These are phyloP conservation scores for Himantopus leucocephalus DNA, from an alignment of 2,113 vertebrate genomes.

Conservation along the genomic window DNA sequence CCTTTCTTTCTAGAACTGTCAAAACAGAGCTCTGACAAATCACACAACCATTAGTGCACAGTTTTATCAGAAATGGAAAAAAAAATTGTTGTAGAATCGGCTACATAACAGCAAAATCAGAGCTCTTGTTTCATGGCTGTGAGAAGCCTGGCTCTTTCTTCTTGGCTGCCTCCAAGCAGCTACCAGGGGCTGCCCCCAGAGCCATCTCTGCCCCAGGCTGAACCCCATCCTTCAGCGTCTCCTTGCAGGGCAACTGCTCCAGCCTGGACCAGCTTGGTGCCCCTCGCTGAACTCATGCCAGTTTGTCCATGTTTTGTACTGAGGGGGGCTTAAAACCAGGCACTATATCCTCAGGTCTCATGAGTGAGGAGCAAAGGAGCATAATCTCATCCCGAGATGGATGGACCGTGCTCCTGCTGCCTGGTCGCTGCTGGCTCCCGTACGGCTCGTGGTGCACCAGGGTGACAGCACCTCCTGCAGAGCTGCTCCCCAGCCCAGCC, in stretches of 20 bases:
- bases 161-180: background rate
- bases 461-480: rapidly evolving
- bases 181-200: background rate
- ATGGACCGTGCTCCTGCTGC: background rate
- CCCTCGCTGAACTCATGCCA: rapidly evolving
- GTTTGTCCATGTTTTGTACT: background rate
- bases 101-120: background rate
- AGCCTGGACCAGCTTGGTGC: background rate
- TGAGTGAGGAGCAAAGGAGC: background rate
- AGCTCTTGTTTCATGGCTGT: background rate
- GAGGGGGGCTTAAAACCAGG: background rate
- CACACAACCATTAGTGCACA: rapidly evolving
- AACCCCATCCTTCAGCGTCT: background rate
- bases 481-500: background rate
- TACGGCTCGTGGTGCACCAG: background rate
- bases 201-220: background rate
- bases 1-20: background rate
- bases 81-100: background rate
- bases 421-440: background rate
- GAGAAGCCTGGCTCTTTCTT: background rate
- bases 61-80: background rate
- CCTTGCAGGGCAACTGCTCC: background rate
- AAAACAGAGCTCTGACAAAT: background rate
- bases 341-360: background rate
- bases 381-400: background rate